Evolutionary conservation across 2,888 invertebrate species (phyloP).

Genomic region (Anoplius nigerrimus): DNA sequence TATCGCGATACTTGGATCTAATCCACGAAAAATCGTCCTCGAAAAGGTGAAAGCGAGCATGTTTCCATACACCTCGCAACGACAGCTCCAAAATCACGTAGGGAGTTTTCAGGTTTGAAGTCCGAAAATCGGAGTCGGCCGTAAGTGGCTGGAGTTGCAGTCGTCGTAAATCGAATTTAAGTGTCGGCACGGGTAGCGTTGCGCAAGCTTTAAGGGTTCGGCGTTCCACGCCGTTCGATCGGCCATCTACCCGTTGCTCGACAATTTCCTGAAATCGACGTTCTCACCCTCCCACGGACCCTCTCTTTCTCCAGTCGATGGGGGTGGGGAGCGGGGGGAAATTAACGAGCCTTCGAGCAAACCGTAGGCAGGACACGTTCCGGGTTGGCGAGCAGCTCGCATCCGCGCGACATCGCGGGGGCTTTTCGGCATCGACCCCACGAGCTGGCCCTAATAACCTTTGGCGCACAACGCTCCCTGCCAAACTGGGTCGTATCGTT

Average conservation of each 20-base stretch:
- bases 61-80: no score
- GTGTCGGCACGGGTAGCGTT: no score
- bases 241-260: conserved; percentile 7
- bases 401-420: conserved; percentile 8
- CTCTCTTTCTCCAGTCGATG: background rate
- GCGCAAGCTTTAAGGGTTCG: no score
- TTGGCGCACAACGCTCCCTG: conserved; percentile 10
- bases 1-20: no score
- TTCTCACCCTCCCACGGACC: background rate
- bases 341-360: conserved; percentile 57
- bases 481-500: conserved; percentile 44
- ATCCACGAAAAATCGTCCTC: no score
- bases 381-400: background rate
- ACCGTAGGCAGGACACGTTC: conserved; percentile 33
- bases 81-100: no score
- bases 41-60: no score
- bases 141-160: no score
- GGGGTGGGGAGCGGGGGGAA: conserved; percentile 24
- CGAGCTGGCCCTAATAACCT: conserved; percentile 41
- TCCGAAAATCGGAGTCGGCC: no score
- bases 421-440: conserved; percentile 35
- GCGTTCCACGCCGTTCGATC: no score
- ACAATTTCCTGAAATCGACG: conserved; percentile 29
- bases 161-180: no score
- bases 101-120: no score